Evolutionary conservation across 1,140 invertebrate genomes (phyloP).

Genomic region (Magallana gigas): DNA sequence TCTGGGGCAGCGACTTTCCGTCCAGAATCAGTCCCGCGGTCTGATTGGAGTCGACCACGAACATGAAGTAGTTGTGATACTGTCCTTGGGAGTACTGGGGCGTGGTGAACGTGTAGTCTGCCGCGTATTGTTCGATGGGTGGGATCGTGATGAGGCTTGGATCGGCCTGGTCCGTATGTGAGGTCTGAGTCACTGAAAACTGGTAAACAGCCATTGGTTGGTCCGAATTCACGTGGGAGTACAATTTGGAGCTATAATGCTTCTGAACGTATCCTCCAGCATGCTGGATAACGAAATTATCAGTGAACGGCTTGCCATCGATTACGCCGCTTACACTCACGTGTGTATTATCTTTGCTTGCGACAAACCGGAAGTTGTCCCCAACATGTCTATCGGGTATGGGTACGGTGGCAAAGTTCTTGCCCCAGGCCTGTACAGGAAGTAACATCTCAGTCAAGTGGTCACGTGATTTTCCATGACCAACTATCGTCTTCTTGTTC

Average conservation of each 20-base stretch:
- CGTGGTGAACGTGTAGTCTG: slow-evolving; percentile 56
- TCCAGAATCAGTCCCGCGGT: slow-evolving; percentile 44
- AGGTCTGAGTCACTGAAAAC: slow-evolving; percentile 41
- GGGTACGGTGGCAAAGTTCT: slow-evolving; percentile 49
- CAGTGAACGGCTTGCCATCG: neutral
- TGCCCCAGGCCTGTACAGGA: slow-evolving; percentile 48
- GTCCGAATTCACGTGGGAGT: slow-evolving; percentile 41
- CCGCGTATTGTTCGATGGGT: slow-evolving; percentile 51
- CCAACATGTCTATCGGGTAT: slow-evolving; percentile 46
- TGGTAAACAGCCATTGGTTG: slow-evolving; percentile 46
- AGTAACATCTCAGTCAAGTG: slow-evolving; percentile 50
- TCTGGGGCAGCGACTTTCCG: slow-evolving; percentile 4
- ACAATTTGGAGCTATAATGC: slow-evolving; percentile 49
- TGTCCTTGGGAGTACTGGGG: slow-evolving; percentile 45
- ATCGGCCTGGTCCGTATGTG: slow-evolving; percentile 27
- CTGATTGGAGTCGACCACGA: slow-evolving; percentile 31
- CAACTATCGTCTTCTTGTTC: slow-evolving; percentile 45
- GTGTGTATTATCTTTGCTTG: slow-evolving; percentile 46
- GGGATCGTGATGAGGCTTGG: slow-evolving; percentile 48
- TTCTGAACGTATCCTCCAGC: slow-evolving; percentile 47
- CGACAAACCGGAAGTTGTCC: slow-evolving; percentile 51
- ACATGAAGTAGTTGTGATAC: slow-evolving; percentile 55
- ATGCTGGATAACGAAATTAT: slow-evolving; percentile 12
- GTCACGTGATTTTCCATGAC: slow-evolving; percentile 43
- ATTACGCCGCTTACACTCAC: slow-evolving; percentile 41